These are phyloP conservation scores for Amblyraja radiata DNA, from an alignment of 2,797 vertebrate genomes.

Conservation along the genomic window DNA sequence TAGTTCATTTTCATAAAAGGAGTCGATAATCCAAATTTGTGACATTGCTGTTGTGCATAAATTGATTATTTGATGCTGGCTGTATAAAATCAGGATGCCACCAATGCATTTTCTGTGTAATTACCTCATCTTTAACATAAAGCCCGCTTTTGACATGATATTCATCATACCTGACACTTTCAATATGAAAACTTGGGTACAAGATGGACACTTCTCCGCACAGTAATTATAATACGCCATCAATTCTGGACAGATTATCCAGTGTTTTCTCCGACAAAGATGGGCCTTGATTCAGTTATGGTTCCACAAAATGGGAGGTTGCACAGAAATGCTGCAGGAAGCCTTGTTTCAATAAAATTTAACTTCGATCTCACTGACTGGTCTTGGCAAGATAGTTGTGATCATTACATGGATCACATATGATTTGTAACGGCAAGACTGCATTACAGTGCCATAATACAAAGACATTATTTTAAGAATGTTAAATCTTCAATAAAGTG, in stretches of 20 bases:
- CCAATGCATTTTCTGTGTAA: constrained; percentile 75
- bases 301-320: constrained; percentile 49
- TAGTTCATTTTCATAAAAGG: not conserved
- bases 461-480: not conserved
- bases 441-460: not conserved
- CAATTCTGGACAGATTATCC: constrained; percentile 72
- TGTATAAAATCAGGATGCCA: constrained; percentile 79
- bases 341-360: not conserved
- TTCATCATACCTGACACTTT: constrained; percentile 82
- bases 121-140: constrained; percentile 91
- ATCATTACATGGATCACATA: not conserved
- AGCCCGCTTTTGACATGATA: constrained; percentile 76
- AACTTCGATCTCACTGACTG: not conserved
- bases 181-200: constrained; percentile 70
- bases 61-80: constrained; percentile 63
- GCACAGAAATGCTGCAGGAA: not conserved
- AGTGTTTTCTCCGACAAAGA: constrained; percentile 79
- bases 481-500: not conserved
- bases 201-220: constrained; percentile 81
- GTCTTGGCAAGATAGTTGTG: not conserved
- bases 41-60: not conserved
- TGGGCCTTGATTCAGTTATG: constrained; percentile 71
- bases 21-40: not conserved
- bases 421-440: not conserved
- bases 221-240: constrained; percentile 81